phyloP scores from a whole-genome alignment of 2,797 vertebrate genomes.

The Aulostomus chinensis region DNA sequence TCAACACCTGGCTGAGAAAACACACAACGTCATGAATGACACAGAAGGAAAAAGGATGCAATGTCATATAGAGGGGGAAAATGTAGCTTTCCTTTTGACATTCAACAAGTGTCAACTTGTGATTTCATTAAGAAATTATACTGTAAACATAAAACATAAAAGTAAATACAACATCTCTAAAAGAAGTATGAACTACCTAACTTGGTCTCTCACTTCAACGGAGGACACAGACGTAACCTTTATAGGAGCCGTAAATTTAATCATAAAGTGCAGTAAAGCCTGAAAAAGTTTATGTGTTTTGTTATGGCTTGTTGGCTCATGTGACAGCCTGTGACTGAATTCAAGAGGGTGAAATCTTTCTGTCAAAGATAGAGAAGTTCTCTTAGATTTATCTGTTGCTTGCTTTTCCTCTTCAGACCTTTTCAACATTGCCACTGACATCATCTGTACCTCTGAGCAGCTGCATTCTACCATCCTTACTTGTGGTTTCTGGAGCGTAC shows the following conservation, averaged over 20 bases:
- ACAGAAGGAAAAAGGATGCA: slow-evolving; percentile 1
- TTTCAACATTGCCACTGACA: slow-evolving; percentile 39
- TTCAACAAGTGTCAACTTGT: background rate
- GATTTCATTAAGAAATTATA: background rate
- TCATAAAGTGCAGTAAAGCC: slow-evolving; percentile 14
- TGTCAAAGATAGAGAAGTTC: slow-evolving; percentile 23
- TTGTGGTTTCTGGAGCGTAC: background rate
- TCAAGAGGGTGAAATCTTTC: slow-evolving; percentile 8
- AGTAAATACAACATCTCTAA: background rate
- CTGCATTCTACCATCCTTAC: background rate
- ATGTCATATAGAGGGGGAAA: too few species aligned
- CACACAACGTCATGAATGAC: slow-evolving; percentile 18
- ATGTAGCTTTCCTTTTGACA: background rate
- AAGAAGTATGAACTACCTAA: background rate
- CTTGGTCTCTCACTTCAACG: slow-evolving; percentile 9
- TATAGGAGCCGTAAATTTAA: slow-evolving; percentile 17
- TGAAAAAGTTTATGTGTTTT: slow-evolving; percentile 20
- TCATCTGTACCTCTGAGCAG: slow-evolving; percentile 22
- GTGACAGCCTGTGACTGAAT: slow-evolving; percentile 25
- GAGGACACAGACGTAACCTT: slow-evolving; percentile 9
- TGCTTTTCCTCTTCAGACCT: slow-evolving; percentile 37
- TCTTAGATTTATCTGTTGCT: slow-evolving; percentile 30
- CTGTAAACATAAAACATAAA: background rate
- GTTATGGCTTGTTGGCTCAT: slow-evolving; percentile 20
- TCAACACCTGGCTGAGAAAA: slow-evolving; percentile 64